Percentiles rank a stretch among this genome's conserved stretches.
These are phyloP conservation scores for Amphibalanus amphitrite DNA, from an alignment of 1,140 invertebrate species.

Conservation along the genomic window DNA sequence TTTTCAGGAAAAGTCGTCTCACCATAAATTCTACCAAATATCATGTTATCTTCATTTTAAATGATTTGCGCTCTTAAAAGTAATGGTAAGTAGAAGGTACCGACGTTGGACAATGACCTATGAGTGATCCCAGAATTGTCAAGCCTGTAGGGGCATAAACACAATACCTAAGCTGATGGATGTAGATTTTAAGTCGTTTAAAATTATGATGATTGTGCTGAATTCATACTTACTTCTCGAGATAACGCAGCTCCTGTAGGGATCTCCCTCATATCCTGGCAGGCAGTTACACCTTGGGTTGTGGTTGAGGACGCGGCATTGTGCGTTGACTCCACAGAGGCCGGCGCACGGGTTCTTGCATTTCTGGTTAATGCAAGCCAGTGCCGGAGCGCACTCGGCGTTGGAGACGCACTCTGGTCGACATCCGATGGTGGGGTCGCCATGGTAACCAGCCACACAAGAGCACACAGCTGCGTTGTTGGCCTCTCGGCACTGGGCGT, in stretches of 20 bases:
- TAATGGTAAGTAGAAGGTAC: too few species aligned
- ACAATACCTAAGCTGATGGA: too few species aligned
- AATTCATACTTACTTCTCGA: neutral
- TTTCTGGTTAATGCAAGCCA: constrained; percentile 42
- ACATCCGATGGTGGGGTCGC: constrained; percentile 54
- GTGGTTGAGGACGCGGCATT: constrained; percentile 19
- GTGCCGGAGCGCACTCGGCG: constrained; percentile 42
- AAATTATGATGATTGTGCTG: too few species aligned
- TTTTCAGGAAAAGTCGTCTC: too few species aligned
- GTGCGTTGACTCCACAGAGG: constrained; percentile 39
- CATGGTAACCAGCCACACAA: constrained; percentile 46
- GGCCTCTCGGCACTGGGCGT: constrained; percentile 27
- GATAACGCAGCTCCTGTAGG: constrained; percentile 31
- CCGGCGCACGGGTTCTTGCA: constrained; percentile 62
- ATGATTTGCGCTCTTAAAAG: too few species aligned
- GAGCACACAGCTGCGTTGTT: constrained; percentile 30
- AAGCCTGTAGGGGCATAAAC: too few species aligned
- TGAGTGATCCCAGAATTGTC: too few species aligned
- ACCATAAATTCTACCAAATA: too few species aligned
- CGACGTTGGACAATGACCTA: too few species aligned
- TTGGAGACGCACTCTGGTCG: constrained; percentile 49
- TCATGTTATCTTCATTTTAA: too few species aligned
- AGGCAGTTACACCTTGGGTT: constrained; percentile 19
- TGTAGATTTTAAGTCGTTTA: too few species aligned
- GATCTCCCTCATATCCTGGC: constrained; percentile 31